Base-by-base conservation (phyloP, 2,888 invertebrate species). In the Leuctra nigra region DNA sequence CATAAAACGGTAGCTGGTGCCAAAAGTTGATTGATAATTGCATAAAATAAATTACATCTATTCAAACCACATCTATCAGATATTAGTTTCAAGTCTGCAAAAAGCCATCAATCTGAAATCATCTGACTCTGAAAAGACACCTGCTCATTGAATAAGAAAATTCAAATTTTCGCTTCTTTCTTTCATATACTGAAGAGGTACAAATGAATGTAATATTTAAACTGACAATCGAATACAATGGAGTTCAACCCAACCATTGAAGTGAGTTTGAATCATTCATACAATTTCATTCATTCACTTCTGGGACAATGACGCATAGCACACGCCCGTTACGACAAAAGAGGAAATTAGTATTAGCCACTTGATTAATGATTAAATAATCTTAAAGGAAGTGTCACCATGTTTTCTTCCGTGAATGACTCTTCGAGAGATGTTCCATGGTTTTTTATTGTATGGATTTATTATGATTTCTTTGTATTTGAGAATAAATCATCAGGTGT, bases 91-190 rank as follows among this genome's bases (percentile, higher is more conserved):
- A n/a, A n/a, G n/a, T n/a, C n/a, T n/a, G n/a, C n/a, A n/a, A n/a
- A n/a, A n/a, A n/a, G n/a, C n/a, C n/a, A n/a, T n/a, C n/a, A n/a
- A n/a, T n/a, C n/a, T n/a, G n/a, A n/a, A n/a, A n/a, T n/a, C n/a
- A n/a, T n/a, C n/a, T n/a, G n/a, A n/a, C n/a, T n/a, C n/a, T n/a
- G 22, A 46, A 16, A 29, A 14, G 50, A 33, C 50, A 50, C 50
- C 50, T 50, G 50, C 36, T n/a, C 18, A 44, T 44, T 20, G 23
- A 22, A n/a, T 44, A 33, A 47, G 50, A 50, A 50, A 50, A 50
- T 50, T 35, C 50, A 33, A 50, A 50, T 50, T 35, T 50, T 50
- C 50, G 50, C 50, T 50, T 33, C 50, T 50, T 44, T 18, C n/a
- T n/a, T n/a, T n/a, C n/a, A n/a, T 22, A 44, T 11, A 29, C 29